phyloP scores from a whole-genome alignment of 2,888 invertebrate species.

The Erebia aethiops region DNA sequence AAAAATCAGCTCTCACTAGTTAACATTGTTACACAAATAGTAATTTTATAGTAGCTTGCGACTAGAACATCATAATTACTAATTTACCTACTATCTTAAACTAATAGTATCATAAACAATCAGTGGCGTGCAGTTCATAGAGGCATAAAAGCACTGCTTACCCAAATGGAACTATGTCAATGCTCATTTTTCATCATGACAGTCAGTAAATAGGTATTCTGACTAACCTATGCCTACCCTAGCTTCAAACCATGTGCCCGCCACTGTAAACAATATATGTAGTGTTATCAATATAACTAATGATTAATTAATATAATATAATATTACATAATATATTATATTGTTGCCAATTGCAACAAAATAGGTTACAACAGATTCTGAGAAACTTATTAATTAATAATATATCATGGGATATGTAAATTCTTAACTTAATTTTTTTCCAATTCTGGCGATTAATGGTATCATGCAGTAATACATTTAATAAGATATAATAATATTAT shows the following conservation, averaged over 20 bases:
- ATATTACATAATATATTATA: neutral
- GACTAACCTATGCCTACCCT: too few relatives aligned
- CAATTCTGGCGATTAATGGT: neutral
- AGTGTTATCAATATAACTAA: neutral
- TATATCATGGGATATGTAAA: neutral
- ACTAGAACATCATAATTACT: constrained; percentile 18
- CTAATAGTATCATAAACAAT: too few relatives aligned
- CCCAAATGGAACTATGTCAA: too few relatives aligned
- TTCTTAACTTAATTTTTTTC: neutral
- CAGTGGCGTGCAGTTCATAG: too few relatives aligned
- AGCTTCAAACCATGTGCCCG: too few relatives aligned
- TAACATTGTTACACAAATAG: constrained; percentile 5
- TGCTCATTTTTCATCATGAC: too few relatives aligned
- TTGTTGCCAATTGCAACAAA: neutral
- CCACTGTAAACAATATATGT: neutral
- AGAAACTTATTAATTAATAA: neutral
- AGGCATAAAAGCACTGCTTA: too few relatives aligned
- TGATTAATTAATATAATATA: neutral
- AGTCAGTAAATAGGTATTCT: too few relatives aligned
- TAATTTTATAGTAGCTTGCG: constrained; percentile 12
- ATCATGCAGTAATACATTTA: neutral
- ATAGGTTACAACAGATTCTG: neutral
- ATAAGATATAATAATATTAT: too few relatives aligned
- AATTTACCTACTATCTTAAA: constrained; percentile 1
- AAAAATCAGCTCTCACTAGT: neutral